phyloP scores from a whole-genome alignment of 2,797 vertebrate genomes.

The Melanogrammus aeglefinus region DNA sequence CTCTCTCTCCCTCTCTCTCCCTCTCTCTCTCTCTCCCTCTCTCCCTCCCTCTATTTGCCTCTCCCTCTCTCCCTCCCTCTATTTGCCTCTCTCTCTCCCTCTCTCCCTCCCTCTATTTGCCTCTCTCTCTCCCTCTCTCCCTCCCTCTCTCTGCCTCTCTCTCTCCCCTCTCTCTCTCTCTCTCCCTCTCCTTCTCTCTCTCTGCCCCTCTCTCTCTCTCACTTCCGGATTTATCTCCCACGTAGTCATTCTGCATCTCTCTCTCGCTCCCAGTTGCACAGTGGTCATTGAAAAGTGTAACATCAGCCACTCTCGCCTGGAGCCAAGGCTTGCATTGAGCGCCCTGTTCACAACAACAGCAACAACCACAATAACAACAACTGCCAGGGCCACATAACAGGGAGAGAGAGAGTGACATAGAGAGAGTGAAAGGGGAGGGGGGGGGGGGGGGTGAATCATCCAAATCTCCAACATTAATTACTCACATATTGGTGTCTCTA shows the following conservation, averaged over 20 bases:
- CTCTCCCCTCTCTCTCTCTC: not conserved
- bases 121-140: not conserved
- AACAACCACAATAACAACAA: constrained; percentile 32
- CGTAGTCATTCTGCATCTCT: not conserved
- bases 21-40: constrained; percentile 8
- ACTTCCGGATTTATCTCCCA: constrained; percentile 15
- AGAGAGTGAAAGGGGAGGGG: constrained; percentile 18
- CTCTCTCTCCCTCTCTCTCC: not conserved
- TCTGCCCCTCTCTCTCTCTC: constrained; percentile 10
- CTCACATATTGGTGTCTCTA: not conserved
- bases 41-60: constrained; percentile 13
- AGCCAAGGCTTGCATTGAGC: constrained; percentile 27
- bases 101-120: not conserved
- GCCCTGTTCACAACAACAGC: constrained; percentile 36
- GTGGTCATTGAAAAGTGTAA: constrained; percentile 54
- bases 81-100: constrained; percentile 8
- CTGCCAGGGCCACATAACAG: constrained; percentile 12
- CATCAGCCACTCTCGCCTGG: constrained; percentile 61
- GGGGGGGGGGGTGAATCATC: not conserved
- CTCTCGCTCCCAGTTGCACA: not conserved
- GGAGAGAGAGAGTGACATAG: constrained; percentile 25
- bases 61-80: constrained; percentile 10
- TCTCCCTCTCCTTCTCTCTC: constrained; percentile 9
- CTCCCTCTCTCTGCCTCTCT: not conserved
- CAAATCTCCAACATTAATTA: not conserved